Conservation (phyloP, 2,113 vertebrate genomes). For the Cygnus buccinator region DNA sequence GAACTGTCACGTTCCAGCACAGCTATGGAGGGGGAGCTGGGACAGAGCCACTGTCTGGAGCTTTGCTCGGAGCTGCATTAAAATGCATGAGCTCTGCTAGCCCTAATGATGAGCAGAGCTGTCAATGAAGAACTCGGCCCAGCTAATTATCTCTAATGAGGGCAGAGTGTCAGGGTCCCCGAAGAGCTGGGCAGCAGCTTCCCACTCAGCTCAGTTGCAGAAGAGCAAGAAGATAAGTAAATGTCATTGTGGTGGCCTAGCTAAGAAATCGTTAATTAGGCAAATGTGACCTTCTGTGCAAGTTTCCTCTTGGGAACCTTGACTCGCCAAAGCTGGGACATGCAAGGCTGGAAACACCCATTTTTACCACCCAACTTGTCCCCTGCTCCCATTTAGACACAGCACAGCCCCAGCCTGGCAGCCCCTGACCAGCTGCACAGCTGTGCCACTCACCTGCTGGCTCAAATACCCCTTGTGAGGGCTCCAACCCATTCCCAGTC, state of each 20-base stretch:
- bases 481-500: neutral
- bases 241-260: conserved; percentile 26
- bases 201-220: conserved; percentile 37
- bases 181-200: conserved; percentile 59
- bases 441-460: neutral
- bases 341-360: neutral
- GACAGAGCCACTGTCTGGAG: neutral
- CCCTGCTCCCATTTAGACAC: neutral
- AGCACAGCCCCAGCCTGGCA: neutral
- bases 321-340: neutral
- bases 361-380: neutral
- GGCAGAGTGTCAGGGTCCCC: conserved; percentile 64
- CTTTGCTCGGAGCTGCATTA: conserved; percentile 41
- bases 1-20: neutral
- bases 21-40: neutral
- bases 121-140: conserved; percentile 60
- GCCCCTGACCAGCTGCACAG: neutral
- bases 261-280: conserved; percentile 54
- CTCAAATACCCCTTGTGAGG: rapidly evolving
- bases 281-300: conserved; percentile 48
- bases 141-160: conserved; percentile 72
- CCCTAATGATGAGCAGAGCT: conserved; percentile 66
- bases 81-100: conserved; percentile 55
- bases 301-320: conserved; percentile 25
- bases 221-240: conserved; percentile 19